phyloP scores from a whole-genome alignment of 1,140 invertebrate species.

The Portunus trituberculatus region DNA sequence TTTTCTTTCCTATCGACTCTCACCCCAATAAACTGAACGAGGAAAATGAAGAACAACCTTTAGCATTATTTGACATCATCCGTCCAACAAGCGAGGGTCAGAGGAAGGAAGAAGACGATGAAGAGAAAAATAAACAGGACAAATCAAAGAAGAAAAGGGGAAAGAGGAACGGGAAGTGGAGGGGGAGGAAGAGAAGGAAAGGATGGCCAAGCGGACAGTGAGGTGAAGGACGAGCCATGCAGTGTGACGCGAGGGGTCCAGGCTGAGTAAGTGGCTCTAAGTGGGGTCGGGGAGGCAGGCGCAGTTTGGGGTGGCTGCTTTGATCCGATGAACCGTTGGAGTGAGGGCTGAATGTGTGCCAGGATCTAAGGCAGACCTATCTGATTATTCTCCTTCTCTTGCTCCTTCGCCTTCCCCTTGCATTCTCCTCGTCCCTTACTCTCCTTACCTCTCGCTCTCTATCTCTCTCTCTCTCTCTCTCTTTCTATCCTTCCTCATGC shows the following conservation, averaged over 20 bases:
- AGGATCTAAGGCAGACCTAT: background rate
- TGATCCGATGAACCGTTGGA: background rate
- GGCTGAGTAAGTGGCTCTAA: background rate
- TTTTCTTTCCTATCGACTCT: background rate
- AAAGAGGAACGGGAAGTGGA: background rate
- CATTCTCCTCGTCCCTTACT: background rate
- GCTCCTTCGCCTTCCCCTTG: background rate
- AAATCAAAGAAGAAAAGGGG: background rate
- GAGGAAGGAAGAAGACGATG: background rate
- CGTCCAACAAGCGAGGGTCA: background rate
- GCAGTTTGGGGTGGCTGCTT: background rate
- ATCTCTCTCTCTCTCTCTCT: background rate
- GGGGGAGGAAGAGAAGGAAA: background rate
- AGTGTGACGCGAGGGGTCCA: background rate
- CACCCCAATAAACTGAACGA: background rate
- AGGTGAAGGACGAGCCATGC: background rate
- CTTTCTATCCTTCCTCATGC: background rate
- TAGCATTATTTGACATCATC: background rate
- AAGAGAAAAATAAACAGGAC: background rate
- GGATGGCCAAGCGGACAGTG: background rate
- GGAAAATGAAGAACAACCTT: background rate
- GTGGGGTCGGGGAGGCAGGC: background rate
- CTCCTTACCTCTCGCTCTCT: background rate
- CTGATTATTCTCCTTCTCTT: background rate
- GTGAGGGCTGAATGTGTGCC: background rate